These are phyloP conservation scores for Conops quadrifasciatus DNA, from an alignment of 2,888 invertebrate genomes.

Conservation along the genomic window DNA sequence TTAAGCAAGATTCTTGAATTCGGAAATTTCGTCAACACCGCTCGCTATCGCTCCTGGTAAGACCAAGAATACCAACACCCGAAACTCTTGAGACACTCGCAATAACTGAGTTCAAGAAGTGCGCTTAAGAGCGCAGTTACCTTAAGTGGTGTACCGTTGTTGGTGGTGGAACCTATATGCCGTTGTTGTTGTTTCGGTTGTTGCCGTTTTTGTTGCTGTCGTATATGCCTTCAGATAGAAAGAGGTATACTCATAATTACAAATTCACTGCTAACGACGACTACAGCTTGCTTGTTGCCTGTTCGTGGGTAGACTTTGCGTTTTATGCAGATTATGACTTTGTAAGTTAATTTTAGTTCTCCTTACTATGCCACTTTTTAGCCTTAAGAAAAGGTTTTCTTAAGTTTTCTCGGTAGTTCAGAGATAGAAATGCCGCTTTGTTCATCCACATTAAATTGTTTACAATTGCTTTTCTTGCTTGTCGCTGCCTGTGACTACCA, in stretches of 20 bases:
- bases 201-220: slow-evolving; percentile 4
- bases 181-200: neutral
- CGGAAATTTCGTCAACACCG: slow-evolving; percentile 12
- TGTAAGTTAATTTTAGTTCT: neutral
- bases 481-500: too few species aligned
- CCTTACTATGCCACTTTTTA: neutral
- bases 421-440: too few species aligned
- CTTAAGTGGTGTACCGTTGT: slow-evolving; percentile 21
- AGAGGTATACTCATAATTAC: neutral
- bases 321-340: neutral
- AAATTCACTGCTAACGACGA: too few species aligned
- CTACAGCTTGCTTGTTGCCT: too few species aligned
- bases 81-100: slow-evolving; percentile 46
- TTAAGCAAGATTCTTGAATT: slow-evolving; percentile 9
- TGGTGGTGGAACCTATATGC: slow-evolving; percentile 23
- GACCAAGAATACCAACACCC: slow-evolving; percentile 40
- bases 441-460: too few species aligned
- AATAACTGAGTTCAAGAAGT: slow-evolving; percentile 44
- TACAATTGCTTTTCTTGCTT: too few species aligned
- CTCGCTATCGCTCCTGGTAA: neutral
- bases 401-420: too few species aligned
- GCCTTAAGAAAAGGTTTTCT: too few species aligned
- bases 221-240: slow-evolving; percentile 12
- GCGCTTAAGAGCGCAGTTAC: slow-evolving; percentile 40
- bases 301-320: slow-evolving; percentile 22